Conservation (phyloP, 1,140 invertebrate genomes). For the Parapsyche elsis region DNA sequence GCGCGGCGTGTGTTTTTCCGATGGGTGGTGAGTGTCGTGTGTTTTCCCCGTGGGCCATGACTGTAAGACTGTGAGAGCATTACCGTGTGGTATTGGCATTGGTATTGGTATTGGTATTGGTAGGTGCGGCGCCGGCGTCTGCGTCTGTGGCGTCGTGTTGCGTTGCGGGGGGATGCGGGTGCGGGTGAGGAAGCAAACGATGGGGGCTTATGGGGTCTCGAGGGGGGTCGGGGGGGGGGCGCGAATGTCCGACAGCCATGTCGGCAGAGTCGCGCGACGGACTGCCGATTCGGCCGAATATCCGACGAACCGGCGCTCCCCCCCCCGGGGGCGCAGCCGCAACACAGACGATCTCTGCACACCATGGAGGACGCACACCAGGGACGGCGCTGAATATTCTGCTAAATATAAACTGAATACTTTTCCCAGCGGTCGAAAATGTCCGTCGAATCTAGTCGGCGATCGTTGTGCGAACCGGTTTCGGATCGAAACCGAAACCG, state of each 20-base stretch:
- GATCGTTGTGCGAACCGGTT: too few relatives aligned
- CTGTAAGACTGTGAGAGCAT: neutral
- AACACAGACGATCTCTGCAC: neutral
- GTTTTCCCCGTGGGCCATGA: neutral
- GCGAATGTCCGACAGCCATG: neutral
- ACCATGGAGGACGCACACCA: neutral
- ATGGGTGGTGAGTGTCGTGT: neutral
- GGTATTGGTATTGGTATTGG: neutral
- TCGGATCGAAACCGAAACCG: too few relatives aligned
- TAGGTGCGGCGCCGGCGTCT: neutral
- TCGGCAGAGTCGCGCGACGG: conserved; percentile 44
- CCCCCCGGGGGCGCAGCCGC: conserved; percentile 45
- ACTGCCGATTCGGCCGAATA: conserved; percentile 28
- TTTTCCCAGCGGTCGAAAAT: neutral
- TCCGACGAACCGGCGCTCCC: conserved; percentile 34
- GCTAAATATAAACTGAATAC: neutral
- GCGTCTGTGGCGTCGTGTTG: neutral
- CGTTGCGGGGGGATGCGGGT: neutral
- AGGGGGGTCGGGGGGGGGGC: conserved; percentile 9
- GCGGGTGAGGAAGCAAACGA: neutral
- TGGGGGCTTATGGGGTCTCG: neutral
- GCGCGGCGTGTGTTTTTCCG: neutral
- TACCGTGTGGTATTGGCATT: neutral
- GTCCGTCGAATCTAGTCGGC: too few relatives aligned
- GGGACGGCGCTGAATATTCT: neutral